Percentiles rank a stretch among this genome's conserved stretches.
phyloP scores from a whole-genome alignment of 53 echinoderm and acorn worm species.

The Hippasteria phrygiana region DNA sequence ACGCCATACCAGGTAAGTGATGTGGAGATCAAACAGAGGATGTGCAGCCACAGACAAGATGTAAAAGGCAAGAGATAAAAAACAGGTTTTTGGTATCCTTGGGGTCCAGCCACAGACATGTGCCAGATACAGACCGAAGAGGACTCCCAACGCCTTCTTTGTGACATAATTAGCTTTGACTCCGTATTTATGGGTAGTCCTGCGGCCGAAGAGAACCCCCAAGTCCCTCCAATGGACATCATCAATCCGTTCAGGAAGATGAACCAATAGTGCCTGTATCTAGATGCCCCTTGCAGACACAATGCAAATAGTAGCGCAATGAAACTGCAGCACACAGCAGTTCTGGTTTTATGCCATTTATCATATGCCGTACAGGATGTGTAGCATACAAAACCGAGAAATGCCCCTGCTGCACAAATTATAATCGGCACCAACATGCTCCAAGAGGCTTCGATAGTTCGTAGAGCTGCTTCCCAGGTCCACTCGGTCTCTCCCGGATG shows the following conservation, averaged over 20 bases:
- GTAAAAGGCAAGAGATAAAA: neutral
- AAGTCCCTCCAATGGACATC: neutral
- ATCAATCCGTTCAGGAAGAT: conserved; percentile 18
- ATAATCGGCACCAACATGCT: neutral
- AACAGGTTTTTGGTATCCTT: neutral
- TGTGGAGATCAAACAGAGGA: conserved; percentile 34
- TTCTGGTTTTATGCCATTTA: neutral
- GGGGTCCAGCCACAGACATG: conserved; percentile 29
- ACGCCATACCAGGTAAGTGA: conserved; percentile 11
- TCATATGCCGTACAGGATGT: neutral
- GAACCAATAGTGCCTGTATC: neutral
- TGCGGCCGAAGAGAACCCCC: conserved; percentile 32
- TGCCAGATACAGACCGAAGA: conserved; percentile 16
- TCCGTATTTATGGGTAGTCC: conserved; percentile 32
- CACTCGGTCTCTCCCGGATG: neutral
- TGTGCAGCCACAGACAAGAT: conserved; percentile 6
- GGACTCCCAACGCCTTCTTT: conserved; percentile 14
- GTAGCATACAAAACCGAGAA: neutral
- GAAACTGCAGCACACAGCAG: neutral
- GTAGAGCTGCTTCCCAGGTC: neutral
- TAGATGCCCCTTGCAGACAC: neutral
- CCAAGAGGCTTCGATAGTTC: conserved; percentile 1
- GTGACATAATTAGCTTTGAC: conserved; percentile 31
- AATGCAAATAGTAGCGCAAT: neutral
- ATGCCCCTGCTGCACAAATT: neutral